phyloP scores from a whole-genome alignment of 2,113 vertebrate species.

The Nibea coibor region DNA sequence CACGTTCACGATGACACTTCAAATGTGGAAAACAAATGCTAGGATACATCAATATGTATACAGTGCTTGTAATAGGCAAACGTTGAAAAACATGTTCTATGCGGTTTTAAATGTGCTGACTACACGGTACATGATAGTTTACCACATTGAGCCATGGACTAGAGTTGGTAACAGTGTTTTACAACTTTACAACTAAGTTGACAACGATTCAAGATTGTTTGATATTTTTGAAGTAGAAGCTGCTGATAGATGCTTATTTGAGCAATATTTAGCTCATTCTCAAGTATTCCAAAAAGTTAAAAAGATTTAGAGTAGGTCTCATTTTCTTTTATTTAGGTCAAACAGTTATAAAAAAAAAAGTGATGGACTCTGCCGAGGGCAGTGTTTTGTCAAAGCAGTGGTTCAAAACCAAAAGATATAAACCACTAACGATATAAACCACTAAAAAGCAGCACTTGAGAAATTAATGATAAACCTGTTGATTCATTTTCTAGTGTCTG shows the following conservation, averaged over 20 bases:
- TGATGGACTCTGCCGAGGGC: background rate
- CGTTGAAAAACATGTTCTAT: background rate
- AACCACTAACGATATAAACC: background rate
- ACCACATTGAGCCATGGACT: background rate
- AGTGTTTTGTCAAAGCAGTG: background rate
- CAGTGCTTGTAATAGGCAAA: background rate
- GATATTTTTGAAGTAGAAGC: background rate
- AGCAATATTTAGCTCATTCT: background rate
- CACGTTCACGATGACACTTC: conserved; percentile 27
- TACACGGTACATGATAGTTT: background rate
- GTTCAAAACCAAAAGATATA: background rate
- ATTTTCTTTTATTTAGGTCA: too few species aligned
- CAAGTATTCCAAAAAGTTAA: background rate
- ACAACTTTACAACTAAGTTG: background rate
- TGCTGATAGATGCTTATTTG: background rate
- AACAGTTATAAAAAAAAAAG: too few species aligned
- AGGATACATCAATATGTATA: background rate
- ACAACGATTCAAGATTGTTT: background rate
- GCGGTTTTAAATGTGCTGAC: background rate
- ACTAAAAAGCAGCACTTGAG: background rate
- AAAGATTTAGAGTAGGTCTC: background rate
- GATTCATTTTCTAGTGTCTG: background rate
- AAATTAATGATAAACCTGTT: background rate
- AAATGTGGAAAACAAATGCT: conserved; percentile 25
- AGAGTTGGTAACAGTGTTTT: background rate